phyloP scores from a whole-genome alignment of 2,888 invertebrate genomes.

The Lithophane ornitopus region DNA sequence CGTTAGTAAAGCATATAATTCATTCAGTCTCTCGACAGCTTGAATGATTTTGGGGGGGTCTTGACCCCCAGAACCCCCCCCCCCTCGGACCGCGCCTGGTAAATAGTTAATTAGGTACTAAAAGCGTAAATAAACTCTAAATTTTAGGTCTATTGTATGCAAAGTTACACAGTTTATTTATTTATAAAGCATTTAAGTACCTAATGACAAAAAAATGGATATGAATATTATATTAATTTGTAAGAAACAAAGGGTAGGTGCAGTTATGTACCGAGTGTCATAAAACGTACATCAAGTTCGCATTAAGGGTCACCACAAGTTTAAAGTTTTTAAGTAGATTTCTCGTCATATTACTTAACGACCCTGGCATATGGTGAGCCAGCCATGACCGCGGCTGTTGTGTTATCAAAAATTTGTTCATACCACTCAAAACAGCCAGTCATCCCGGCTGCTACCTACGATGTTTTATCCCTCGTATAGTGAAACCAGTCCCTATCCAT shows the following conservation, averaged over 20 bases:
- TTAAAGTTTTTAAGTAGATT: constrained; percentile 37
- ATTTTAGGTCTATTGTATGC: too few species aligned
- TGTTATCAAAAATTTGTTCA: constrained; percentile 82
- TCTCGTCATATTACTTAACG: constrained; percentile 69
- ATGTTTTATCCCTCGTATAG: constrained; percentile 57
- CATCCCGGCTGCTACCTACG: constrained; percentile 81
- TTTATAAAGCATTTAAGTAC: too few species aligned
- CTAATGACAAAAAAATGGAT: neutral
- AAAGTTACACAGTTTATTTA: too few species aligned
- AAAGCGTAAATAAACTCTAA: neutral
- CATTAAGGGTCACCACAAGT: constrained; percentile 28
- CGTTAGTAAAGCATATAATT: too few species aligned
- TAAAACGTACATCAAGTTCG: constrained; percentile 38
- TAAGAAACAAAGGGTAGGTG: neutral
- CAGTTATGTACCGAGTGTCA: neutral
- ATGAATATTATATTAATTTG: neutral
- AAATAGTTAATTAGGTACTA: too few species aligned
- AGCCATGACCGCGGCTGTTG: constrained; percentile 67
- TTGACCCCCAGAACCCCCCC: too few species aligned
- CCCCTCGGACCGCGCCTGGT: too few species aligned
- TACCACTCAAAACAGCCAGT: constrained; percentile 85
- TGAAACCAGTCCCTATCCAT: constrained; percentile 37
- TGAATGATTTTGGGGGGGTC: too few species aligned
- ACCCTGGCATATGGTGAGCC: constrained; percentile 80
- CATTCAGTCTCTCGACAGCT: too few species aligned